Evolutionary conservation across 2,797 vertebrate genomes (phyloP).

Genomic region (Anisognathus igniventris): DNA sequence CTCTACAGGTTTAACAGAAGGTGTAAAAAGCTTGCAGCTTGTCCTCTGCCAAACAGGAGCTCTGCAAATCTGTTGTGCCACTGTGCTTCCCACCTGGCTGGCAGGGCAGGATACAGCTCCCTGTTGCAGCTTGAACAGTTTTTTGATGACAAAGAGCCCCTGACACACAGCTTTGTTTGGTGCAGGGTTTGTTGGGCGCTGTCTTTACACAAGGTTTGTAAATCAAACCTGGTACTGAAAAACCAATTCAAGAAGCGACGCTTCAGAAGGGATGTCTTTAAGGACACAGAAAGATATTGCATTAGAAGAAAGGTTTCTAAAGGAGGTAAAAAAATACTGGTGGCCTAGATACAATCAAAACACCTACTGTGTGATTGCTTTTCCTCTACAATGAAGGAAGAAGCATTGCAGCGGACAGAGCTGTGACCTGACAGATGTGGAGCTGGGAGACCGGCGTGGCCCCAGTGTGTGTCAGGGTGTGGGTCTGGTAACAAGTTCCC

Average conservation of each 20-base stretch:
- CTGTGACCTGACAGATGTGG: neutral
- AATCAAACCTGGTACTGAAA: neutral
- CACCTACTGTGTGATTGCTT: neutral
- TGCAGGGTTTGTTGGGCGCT: accelerated
- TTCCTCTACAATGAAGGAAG: neutral
- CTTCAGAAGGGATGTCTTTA: neutral
- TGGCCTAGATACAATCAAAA: constrained; percentile 26
- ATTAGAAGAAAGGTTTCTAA: constrained; percentile 16
- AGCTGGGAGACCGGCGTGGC: accelerated
- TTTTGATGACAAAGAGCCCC: neutral
- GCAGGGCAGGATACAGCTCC: neutral
- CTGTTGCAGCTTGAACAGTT: neutral
- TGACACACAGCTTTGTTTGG: neutral
- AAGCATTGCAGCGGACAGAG: neutral
- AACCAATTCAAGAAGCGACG: neutral
- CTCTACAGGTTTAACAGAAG: neutral
- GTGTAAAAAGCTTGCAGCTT: neutral
- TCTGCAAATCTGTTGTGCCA: neutral
- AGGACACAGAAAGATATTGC: neutral
- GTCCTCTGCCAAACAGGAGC: neutral
- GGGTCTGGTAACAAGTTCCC: neutral
- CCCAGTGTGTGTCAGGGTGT: accelerated
- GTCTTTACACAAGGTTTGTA: neutral
- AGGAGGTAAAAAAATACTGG: neutral
- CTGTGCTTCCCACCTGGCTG: neutral